Conservation (phyloP, 2,797 vertebrate genomes). For the Streptopelia turtur region DNA sequence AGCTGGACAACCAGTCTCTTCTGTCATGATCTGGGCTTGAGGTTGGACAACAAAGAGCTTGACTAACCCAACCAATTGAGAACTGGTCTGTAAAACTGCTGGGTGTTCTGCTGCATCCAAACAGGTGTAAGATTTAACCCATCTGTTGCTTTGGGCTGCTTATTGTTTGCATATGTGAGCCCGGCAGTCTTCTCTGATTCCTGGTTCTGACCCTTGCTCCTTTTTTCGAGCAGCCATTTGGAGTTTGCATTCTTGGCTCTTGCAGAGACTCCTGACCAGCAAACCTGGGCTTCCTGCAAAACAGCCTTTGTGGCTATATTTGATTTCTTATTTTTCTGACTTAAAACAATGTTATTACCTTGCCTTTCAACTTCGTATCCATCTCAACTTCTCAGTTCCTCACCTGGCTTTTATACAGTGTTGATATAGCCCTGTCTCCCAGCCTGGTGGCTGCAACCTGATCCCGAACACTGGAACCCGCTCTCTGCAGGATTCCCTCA, state of each 20-base stretch:
- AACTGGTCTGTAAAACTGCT: not conserved
- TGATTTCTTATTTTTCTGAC: not conserved
- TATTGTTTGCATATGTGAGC: not conserved
- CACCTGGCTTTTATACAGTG: not conserved
- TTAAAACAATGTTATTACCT: not conserved
- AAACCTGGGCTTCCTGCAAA: not conserved
- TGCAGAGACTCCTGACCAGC: not conserved
- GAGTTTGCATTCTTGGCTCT: not conserved
- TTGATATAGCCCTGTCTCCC: rapidly evolving
- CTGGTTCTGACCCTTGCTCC: not conserved
- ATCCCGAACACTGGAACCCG: not conserved
- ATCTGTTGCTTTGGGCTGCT: not conserved
- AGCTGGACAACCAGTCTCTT: not conserved
- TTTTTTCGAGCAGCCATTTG: not conserved
- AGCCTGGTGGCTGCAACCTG: not conserved
- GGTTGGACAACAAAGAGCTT: not conserved
- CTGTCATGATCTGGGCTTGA: not conserved
- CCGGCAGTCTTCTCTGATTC: not conserved
- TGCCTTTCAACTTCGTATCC: not conserved
- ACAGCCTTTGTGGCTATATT: not conserved
- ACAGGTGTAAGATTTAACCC: not conserved
- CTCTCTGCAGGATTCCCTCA: not conserved
- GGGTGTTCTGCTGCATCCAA: not conserved
- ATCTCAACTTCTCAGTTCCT: not conserved
- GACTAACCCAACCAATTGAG: not conserved